Evolutionary conservation across 2,888 invertebrate species (phyloP).

Genomic region (Oxyscelio sp.): DNA sequence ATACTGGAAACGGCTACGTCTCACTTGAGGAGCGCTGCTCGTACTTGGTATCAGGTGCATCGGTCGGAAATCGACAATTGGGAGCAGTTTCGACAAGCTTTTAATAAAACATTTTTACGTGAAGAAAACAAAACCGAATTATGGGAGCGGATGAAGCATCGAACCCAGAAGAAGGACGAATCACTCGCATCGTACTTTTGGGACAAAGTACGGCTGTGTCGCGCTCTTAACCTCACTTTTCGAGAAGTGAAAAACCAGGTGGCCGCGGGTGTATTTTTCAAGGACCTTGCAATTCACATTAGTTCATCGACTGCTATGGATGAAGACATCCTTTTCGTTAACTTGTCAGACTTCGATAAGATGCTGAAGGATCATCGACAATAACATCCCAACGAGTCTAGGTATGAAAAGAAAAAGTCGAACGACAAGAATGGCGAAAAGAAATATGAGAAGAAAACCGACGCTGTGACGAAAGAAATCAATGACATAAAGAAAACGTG

Average conservation of each 20-base stretch:
- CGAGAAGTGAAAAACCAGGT: slow-evolving; percentile 50
- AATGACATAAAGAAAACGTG: slow-evolving; percentile 3
- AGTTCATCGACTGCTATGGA: background rate
- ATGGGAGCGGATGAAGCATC: slow-evolving; percentile 56
- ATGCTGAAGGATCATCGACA: background rate
- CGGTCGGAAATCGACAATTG: slow-evolving; percentile 3
- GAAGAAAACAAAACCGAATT: slow-evolving; percentile 35
- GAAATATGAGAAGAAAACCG: background rate
- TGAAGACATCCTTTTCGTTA: slow-evolving; percentile 15
- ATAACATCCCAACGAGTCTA: background rate
- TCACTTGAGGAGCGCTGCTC: slow-evolving; percentile 55
- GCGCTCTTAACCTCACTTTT: slow-evolving; percentile 35
- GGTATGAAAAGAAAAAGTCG: background rate
- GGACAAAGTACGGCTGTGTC: slow-evolving; percentile 60
- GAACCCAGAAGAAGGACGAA: slow-evolving; percentile 48
- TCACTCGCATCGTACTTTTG: slow-evolving; percentile 51
- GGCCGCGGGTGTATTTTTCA: slow-evolving; percentile 36
- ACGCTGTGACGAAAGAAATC: background rate
- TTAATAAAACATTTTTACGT: slow-evolving; percentile 49
- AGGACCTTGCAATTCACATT: slow-evolving; percentile 47
- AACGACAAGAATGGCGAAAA: background rate
- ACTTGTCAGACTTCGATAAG: slow-evolving; percentile 3
- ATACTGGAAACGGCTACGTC: slow-evolving; percentile 57
- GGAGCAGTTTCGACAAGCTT: slow-evolving; percentile 24
- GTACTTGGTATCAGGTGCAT: slow-evolving; percentile 42